Percentiles rank a stretch among this genome's conserved stretches.
These are phyloP conservation scores for Chelonus insularis DNA, from an alignment of 1,140 invertebrate genomes.

Conservation along the genomic window DNA sequence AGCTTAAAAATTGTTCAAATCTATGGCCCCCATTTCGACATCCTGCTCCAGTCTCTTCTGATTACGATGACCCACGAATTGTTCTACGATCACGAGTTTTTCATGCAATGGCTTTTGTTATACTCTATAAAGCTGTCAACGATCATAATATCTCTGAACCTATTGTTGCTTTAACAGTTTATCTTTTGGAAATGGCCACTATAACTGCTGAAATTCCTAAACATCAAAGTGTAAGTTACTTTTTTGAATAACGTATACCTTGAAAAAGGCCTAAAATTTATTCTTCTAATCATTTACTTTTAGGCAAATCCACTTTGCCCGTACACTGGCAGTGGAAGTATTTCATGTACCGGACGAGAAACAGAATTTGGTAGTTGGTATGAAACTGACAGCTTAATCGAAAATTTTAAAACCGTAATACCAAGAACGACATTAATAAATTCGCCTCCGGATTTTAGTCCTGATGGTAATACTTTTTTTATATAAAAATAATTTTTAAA, in stretches of 20 bases:
- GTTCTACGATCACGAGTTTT: conserved; percentile 78
- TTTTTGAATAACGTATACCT: no score
- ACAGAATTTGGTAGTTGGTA: conserved; percentile 75
- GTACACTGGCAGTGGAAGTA: conserved; percentile 38
- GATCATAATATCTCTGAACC: conserved; percentile 79
- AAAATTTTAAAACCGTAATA: conserved; percentile 78
- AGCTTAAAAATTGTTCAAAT: conserved; percentile 66
- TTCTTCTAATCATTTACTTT: conserved; percentile 31
- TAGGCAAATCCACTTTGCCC: conserved; percentile 55
- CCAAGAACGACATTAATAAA: conserved; percentile 63
- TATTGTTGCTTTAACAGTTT: conserved; percentile 81
- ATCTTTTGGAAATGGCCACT: conserved; percentile 83
- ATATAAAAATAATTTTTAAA: conserved; percentile 10
- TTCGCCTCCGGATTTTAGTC: conserved; percentile 39
- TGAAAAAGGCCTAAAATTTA: neutral
- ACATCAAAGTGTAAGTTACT: conserved; percentile 52
- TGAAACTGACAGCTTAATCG: conserved; percentile 73
- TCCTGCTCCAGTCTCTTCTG: conserved; percentile 66
- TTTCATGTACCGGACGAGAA: conserved; percentile 59
- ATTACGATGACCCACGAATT: conserved; percentile 73
- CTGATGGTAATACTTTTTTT: conserved; percentile 57
- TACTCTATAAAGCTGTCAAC: conserved; percentile 82
- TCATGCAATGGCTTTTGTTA: conserved; percentile 81
- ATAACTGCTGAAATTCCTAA: conserved; percentile 65
- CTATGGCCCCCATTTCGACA: conserved; percentile 85